Evolutionary conservation across 1,140 invertebrate species (phyloP).

Genomic region (Spodoptera litura): DNA sequence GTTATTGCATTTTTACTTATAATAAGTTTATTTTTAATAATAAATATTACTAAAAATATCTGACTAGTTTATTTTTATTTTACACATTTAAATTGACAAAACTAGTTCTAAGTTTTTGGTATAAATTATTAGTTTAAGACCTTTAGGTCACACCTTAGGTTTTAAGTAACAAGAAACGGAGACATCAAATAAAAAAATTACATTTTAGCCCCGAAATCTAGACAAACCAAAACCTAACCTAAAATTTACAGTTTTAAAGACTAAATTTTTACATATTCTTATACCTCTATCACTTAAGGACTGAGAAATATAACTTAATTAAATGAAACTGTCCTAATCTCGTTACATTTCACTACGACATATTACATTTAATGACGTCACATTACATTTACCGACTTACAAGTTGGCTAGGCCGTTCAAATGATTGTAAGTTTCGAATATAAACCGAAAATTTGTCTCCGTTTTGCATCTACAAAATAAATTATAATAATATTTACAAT

Average conservation of each 20-base stretch:
- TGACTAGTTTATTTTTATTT: conserved; percentile 31
- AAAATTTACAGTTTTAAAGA: background rate
- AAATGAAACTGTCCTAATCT: background rate
- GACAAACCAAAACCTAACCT: background rate
- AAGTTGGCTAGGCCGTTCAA: background rate
- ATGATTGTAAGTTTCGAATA: background rate
- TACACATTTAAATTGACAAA: conserved; percentile 39
- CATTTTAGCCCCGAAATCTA: background rate
- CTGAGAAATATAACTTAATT: background rate
- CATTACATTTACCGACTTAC: background rate
- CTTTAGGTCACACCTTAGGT: background rate
- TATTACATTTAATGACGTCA: too few relatives aligned
- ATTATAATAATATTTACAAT: too few relatives aligned
- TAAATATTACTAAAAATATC: conserved; percentile 36
- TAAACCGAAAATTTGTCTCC: background rate
- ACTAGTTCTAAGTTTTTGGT: conserved; percentile 21
- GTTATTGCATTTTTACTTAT: background rate
- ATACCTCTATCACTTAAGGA: background rate
- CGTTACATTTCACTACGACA: background rate
- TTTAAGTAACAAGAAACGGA: background rate
- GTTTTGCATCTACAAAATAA: too few relatives aligned
- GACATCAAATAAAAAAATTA: background rate
- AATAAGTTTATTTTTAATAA: background rate
- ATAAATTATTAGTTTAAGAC: background rate
- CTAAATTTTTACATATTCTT: conserved; percentile 1